Evolutionary conservation across 2,113 vertebrate species (phyloP), one percentile per base, ranked within the genome.

Genomic region (Cheirogaleus medius): DNA sequence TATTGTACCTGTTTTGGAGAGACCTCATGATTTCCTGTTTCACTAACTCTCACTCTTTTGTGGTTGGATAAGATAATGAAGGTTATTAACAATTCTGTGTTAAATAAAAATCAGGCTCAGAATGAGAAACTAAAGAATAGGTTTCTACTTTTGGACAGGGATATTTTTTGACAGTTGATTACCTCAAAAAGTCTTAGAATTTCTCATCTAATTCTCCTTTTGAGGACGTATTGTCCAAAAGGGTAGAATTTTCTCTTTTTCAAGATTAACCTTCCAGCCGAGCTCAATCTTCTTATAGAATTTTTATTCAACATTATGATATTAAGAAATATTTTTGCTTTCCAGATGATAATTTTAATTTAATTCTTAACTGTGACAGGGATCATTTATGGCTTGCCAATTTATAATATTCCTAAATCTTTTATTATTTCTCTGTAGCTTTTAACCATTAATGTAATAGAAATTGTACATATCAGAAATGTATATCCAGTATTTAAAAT

Each of bases 401-500:
- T 74, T 78, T 87, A 54, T 63, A 84, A 21, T 66, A 94, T 84
- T 85, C n/a, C 37, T 85, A 47, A 42, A 42, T 74, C 47, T 86
- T 91, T 68, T 60, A 32, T 85, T 81, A 17, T 86, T 84, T 96
- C 69, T 91, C n/a, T 66, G 27, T 92, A 76, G 15, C 83, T 49
- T 34, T 71, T 74, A 89, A 64, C 23, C 66, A 23, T 77, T 92
- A 90, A 52, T 83, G 4, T 14, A 76, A 47, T 90, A 44, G 83
- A 85, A 82, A 39, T 56, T 56, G 0, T 77, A 58, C 20, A 94
- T 77, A 66, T 47, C 9, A 25, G 74, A 96, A 81, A 32, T 88
- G 4, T 84, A 25, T 52, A 60, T 58, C 49, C 7, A 63, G 8
- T 60, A 69, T 54, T 52, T 91, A 69, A 83, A 78, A 83, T 80